Conservation (phyloP, 2,113 vertebrate species). For the Otis tarda region DNA sequence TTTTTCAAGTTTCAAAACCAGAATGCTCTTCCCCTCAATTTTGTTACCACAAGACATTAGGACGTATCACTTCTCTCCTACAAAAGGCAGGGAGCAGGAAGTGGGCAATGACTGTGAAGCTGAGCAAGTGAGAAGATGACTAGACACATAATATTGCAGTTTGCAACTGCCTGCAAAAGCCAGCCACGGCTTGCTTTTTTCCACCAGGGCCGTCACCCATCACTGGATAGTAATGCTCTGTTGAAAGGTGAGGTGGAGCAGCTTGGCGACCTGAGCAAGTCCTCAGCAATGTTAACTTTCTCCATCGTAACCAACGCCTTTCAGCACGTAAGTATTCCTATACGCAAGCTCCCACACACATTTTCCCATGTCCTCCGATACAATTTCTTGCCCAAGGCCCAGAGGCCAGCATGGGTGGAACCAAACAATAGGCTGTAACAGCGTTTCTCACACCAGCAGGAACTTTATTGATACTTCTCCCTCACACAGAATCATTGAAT, state of each 20-base stretch:
- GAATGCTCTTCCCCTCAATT: background rate
- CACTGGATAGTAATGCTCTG: background rate
- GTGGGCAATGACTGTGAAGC: background rate
- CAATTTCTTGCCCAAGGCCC: background rate
- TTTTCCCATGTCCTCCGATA: conserved; percentile 35
- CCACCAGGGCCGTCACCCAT: background rate
- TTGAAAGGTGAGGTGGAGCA: conserved; percentile 45
- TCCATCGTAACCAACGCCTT: background rate
- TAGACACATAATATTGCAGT: background rate
- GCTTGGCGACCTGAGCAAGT: background rate
- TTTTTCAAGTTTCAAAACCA: background rate
- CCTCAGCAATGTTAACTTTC: background rate
- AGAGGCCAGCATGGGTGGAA: background rate
- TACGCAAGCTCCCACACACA: background rate
- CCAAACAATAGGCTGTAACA: fast-evolving
- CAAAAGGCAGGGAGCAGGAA: background rate
- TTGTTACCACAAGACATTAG: background rate
- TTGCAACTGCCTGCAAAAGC: background rate
- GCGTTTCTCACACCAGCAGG: background rate
- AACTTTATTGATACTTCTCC: background rate
- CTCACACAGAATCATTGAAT: background rate
- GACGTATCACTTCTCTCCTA: background rate
- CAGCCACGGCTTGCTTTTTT: background rate
- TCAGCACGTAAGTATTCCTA: background rate
- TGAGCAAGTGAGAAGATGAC: background rate